Conservation (phyloP, 1,140 invertebrate genomes). For the Drosophila bocki region DNA sequence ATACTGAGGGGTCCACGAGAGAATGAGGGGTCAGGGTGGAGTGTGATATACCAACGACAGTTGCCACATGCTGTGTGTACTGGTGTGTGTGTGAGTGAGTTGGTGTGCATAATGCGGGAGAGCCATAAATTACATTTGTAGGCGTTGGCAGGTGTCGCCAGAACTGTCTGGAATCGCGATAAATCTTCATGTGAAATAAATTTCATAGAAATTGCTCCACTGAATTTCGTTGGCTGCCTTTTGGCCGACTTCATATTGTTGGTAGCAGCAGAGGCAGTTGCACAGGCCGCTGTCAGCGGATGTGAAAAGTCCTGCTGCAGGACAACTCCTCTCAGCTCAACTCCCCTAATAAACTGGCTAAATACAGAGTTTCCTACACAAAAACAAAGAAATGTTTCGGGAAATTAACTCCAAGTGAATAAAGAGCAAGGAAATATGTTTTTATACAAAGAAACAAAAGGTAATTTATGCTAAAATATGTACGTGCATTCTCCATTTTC, state of each 20-base stretch:
- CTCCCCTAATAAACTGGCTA: conserved; percentile 68
- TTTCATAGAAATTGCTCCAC: conserved; percentile 85
- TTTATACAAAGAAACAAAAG: not conserved
- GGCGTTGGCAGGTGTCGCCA: conserved; percentile 85
- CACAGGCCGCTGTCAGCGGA: conserved; percentile 56
- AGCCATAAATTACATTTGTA: conserved; percentile 85
- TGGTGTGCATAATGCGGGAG: conserved; percentile 82
- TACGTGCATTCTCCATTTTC: not conserved
- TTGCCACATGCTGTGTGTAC: conserved; percentile 47
- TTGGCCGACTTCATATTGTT: conserved; percentile 61
- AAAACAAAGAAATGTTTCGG: conserved; percentile 9
- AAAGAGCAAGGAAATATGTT: not conserved
- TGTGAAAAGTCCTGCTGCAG: conserved; percentile 77
- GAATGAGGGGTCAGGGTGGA: conserved; percentile 20
- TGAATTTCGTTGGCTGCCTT: conserved; percentile 83
- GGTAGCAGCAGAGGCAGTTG: conserved; percentile 24
- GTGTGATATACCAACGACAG: conserved; percentile 39
- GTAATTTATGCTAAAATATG: not conserved
- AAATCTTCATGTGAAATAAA: conserved; percentile 85
- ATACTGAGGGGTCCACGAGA: conserved; percentile 1
- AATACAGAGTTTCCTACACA: conserved; percentile 29
- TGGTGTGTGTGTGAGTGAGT: conserved; percentile 43
- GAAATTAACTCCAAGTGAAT: not conserved
- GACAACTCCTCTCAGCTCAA: conserved; percentile 32
- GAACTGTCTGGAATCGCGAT: conserved; percentile 85